Evolutionary conservation across 2,888 invertebrate genomes (phyloP).

Genomic region (Rhogogaster chlorosoma): DNA sequence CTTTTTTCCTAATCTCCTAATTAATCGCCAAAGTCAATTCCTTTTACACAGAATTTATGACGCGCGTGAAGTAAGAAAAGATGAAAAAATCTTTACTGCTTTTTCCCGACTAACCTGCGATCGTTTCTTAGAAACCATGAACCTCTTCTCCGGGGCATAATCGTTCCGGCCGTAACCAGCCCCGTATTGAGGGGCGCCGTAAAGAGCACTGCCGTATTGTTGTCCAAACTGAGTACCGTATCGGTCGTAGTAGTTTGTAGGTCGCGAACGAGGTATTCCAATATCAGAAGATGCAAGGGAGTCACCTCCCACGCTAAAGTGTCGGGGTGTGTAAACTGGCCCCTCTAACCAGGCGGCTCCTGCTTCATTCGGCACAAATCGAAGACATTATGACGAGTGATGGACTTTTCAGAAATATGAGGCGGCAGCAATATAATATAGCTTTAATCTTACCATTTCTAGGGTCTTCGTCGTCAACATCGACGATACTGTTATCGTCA

Average conservation of each 20-base stretch:
- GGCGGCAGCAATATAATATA: conserved; percentile 25
- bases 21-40: neutral
- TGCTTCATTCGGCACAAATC: conserved; percentile 52
- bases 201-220: conserved; percentile 67
- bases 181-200: conserved; percentile 67
- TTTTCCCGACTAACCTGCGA: conserved; percentile 66
- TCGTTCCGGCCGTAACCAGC: conserved; percentile 67
- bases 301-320: conserved; percentile 59
- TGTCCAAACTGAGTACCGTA: conserved; percentile 62
- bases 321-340: conserved; percentile 66
- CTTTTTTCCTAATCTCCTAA: too few relatives aligned
- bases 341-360: conserved; percentile 71
- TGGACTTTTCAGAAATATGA: neutral
- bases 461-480: conserved; percentile 71
- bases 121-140: conserved; percentile 72
- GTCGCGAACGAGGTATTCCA: conserved; percentile 67
- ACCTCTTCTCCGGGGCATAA: conserved; percentile 73
- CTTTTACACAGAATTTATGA: neutral
- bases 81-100: neutral
- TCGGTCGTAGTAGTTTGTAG: conserved; percentile 69
- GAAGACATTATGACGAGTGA: neutral
- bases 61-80: too few relatives aligned
- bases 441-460: conserved; percentile 64
- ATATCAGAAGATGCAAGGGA: conserved; percentile 65
- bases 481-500: conserved; percentile 67